Percentiles rank a stretch among this genome's conserved stretches.
Evolutionary conservation across 2,888 invertebrate genomes (phyloP).

Genomic region (Chymomyza caudatula): DNA sequence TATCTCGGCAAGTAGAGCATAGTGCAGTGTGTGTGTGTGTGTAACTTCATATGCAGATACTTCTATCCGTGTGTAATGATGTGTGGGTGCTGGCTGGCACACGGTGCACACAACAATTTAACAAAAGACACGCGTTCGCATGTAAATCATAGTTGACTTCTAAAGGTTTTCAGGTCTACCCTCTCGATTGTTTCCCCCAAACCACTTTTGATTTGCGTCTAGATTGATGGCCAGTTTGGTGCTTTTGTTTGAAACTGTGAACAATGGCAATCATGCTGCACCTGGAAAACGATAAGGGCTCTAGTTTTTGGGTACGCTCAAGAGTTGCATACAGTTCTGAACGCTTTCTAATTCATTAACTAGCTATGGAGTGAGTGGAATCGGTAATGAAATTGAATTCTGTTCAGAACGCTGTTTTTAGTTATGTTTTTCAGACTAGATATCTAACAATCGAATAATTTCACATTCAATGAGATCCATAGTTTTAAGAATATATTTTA

Average conservation of each 20-base stretch:
- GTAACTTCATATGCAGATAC: not conserved
- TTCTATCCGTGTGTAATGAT: constrained; percentile 29
- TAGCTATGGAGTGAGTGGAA: not conserved
- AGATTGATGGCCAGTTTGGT: constrained; percentile 53
- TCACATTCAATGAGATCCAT: no score
- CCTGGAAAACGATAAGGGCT: constrained; percentile 39
- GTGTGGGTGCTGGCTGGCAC: constrained; percentile 38
- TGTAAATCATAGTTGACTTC: constrained; percentile 61
- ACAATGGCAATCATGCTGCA: constrained; percentile 44
- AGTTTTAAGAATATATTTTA: no score
- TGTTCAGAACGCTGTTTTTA: not conserved
- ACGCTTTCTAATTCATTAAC: not conserved
- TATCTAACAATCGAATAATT: no score
- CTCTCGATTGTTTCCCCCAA: not conserved
- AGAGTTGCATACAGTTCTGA: not conserved
- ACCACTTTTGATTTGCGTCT: constrained; percentile 28
- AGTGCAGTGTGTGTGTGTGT: constrained; percentile 26
- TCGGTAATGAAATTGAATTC: not conserved
- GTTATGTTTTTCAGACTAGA: no score
- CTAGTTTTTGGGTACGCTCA: not conserved
- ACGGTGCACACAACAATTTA: constrained; percentile 55
- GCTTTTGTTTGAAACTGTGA: constrained; percentile 36
- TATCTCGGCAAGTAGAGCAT: constrained; percentile 51
- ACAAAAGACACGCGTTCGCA: constrained; percentile 67
- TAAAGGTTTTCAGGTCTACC: constrained; percentile 37